Evolutionary conservation across 2,888 invertebrate genomes (phyloP).

Genomic region (Orthonevra nobilis): DNA sequence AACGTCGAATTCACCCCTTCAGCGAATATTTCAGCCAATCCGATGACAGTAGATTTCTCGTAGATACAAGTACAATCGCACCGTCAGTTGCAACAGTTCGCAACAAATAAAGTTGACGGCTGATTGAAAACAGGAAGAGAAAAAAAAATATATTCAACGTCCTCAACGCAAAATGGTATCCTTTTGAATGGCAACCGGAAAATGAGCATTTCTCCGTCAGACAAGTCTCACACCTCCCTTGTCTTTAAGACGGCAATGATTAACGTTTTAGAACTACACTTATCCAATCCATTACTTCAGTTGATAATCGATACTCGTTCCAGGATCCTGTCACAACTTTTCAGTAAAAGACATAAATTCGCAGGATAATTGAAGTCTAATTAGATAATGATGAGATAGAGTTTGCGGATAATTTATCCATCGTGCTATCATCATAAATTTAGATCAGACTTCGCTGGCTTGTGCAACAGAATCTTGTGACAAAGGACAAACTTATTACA

Average conservation of each 20-base stretch:
- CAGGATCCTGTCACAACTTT: too few relatives aligned
- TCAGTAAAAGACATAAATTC: constrained; percentile 28
- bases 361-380: constrained; percentile 60
- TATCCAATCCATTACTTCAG: too few relatives aligned
- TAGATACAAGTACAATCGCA: constrained; percentile 28
- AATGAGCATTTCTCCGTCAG: neutral
- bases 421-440: constrained; percentile 53
- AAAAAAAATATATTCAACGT: constrained; percentile 22
- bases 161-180: constrained; percentile 8
- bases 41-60: constrained; percentile 29
- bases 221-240: too few relatives aligned
- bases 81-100: constrained; percentile 13
- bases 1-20: constrained; percentile 41
- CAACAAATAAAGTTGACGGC: constrained; percentile 55
- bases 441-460: neutral
- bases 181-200: constrained; percentile 47
- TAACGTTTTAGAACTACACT: too few relatives aligned
- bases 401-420: constrained; percentile 49
- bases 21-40: constrained; percentile 41
- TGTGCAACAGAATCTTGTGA: constrained; percentile 23
- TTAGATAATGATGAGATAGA: constrained; percentile 67
- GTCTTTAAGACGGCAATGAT: too few relatives aligned
- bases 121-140: constrained; percentile 18
- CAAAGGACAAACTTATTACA: constrained; percentile 69
- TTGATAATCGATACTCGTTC: too few relatives aligned